These are phyloP conservation scores for Oostethus manadensis DNA, from an alignment of 2,113 vertebrate species.

Conservation along the genomic window DNA sequence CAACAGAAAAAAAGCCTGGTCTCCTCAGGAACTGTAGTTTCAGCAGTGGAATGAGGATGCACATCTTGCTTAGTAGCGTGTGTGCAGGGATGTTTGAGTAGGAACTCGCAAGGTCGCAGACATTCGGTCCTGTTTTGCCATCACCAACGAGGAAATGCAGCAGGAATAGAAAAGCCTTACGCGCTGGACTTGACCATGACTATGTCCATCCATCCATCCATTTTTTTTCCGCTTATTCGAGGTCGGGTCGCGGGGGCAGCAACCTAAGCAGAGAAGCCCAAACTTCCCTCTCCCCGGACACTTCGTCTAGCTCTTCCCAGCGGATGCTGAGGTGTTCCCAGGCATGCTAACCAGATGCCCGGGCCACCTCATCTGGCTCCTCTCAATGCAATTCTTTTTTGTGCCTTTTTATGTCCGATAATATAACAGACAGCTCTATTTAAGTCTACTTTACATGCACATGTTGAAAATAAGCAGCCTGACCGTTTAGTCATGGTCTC, in stretches of 20 bases:
- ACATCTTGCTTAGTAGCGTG: constrained; percentile 57
- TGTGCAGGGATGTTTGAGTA: constrained; percentile 25
- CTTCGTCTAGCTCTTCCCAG: too few relatives aligned
- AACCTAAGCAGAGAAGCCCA: too few relatives aligned
- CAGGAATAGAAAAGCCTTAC: constrained; percentile 22
- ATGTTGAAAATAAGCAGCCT: not conserved
- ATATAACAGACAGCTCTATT: too few relatives aligned
- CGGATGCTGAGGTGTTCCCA: too few relatives aligned
- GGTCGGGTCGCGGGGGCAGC: too few relatives aligned
- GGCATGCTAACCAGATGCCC: too few relatives aligned
- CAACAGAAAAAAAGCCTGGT: constrained; percentile 37
- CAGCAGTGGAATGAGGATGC: constrained; percentile 67
- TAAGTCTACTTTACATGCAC: constrained; percentile 5
- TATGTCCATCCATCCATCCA: too few relatives aligned
- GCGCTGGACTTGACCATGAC: constrained; percentile 24
- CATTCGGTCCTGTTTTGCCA: constrained; percentile 58
- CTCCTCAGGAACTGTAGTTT: constrained; percentile 49
- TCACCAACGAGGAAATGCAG: constrained; percentile 45
- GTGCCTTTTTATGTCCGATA: constrained; percentile 16
- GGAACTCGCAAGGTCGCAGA: constrained; percentile 58
- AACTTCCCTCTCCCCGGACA: too few relatives aligned
- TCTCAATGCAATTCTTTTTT: too few relatives aligned
- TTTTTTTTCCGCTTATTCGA: too few relatives aligned
- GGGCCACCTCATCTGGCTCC: too few relatives aligned
- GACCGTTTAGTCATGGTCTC: not conserved